These are phyloP conservation scores for Echinarachnius parma DNA, from an alignment of 53 echinoderm and acorn worm species.

Conservation along the genomic window DNA sequence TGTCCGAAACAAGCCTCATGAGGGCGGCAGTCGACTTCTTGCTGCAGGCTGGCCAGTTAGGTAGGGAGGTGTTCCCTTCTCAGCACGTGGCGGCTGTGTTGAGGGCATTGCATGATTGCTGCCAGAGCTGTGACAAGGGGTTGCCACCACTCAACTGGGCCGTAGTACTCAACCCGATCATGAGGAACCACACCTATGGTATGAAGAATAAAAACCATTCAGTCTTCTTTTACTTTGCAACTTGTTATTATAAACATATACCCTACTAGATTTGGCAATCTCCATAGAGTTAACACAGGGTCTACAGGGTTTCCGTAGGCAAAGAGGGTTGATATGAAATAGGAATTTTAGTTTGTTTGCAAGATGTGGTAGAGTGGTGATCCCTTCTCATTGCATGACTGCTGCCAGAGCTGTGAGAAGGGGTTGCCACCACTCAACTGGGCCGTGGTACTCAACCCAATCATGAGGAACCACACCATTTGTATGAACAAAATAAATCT, in stretches of 20 bases:
- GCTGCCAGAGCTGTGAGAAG: slow-evolving; percentile 12
- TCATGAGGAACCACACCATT: slow-evolving; percentile 61
- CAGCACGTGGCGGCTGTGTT: slow-evolving; percentile 48
- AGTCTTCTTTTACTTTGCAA: too few species aligned
- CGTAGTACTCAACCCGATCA: slow-evolving; percentile 68
- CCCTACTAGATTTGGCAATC: too few species aligned
- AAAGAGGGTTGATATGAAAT: too few species aligned
- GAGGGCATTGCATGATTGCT: slow-evolving; percentile 39
- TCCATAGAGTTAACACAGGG: too few species aligned
- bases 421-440: slow-evolving; percentile 85
- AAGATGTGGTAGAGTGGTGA: too few species aligned
- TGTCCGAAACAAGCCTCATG: slow-evolving; percentile 75
- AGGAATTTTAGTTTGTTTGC: too few species aligned
- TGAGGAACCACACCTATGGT: slow-evolving; percentile 73
- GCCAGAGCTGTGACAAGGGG: slow-evolving; percentile 8
- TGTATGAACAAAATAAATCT: too few species aligned
- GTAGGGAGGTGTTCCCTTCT: slow-evolving; percentile 57
- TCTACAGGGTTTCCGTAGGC: too few species aligned
- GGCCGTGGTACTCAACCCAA: slow-evolving; percentile 75
- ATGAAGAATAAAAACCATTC: too few species aligned
- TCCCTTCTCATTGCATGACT: slow-evolving; percentile 57
- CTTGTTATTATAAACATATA: too few species aligned
- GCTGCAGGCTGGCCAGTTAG: slow-evolving; percentile 59
- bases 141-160: slow-evolving; percentile 95
- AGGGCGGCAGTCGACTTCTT: slow-evolving; percentile 68